phyloP scores from a whole-genome alignment of 1,140 invertebrate genomes.

The Tetranychus cinnabarinus region DNA sequence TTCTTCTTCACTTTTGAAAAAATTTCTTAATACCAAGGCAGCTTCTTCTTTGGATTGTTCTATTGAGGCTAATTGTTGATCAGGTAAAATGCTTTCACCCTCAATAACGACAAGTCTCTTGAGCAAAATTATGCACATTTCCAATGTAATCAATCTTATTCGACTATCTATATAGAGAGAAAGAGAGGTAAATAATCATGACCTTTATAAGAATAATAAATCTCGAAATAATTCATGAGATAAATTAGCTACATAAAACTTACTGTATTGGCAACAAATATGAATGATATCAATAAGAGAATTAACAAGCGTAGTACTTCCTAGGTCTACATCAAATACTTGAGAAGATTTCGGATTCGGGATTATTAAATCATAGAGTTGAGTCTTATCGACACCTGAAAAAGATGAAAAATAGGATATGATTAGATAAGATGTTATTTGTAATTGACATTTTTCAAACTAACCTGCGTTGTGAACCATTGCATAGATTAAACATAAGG shows the following conservation, averaged over 20 bases:
- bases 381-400: conserved; percentile 1
- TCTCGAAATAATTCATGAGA: too few relatives aligned
- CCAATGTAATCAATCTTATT: conserved; percentile 71
- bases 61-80: conserved; percentile 39
- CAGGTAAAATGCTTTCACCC: conserved; percentile 27
- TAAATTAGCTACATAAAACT: conserved; percentile 10
- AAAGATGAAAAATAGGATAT: background rate
- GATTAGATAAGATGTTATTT: background rate
- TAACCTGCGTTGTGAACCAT: conserved; percentile 77
- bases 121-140: conserved; percentile 56
- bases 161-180: conserved; percentile 27
- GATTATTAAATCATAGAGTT: conserved; percentile 5
- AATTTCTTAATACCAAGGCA: conserved; percentile 59
- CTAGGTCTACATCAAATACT: conserved; percentile 19
- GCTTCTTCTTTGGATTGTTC: conserved; percentile 62
- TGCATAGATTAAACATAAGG: conserved; percentile 72
- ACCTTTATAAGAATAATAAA: too few relatives aligned
- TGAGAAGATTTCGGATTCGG: conserved; percentile 19
- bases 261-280: conserved; percentile 43
- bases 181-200: background rate
- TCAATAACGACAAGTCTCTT: conserved; percentile 26
- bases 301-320: conserved; percentile 50
- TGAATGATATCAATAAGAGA: conserved; percentile 51
- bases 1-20: conserved; percentile 82
- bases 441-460: conserved; percentile 1